Evolutionary conservation across 2,888 invertebrate genomes (phyloP), one percentile per base, ranked within the genome.

Genomic region (Nomada hirtipes): DNA sequence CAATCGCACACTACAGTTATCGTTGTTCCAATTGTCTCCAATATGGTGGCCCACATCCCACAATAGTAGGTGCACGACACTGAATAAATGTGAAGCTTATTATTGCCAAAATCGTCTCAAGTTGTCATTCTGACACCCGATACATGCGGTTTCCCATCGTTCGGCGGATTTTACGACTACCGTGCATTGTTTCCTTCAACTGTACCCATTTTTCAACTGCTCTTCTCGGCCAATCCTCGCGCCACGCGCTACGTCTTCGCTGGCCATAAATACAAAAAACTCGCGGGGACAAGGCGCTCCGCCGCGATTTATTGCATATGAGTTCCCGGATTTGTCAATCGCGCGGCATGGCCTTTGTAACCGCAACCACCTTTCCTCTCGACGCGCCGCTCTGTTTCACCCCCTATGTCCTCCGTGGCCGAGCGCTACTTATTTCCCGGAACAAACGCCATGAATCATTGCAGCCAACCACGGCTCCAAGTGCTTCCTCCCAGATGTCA

Each of bases 261-360:
- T 65, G 79, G 82, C 86, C 88, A 89, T 91, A 91, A 91, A 92
- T 91, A 91, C 88, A 84, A 87, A 90, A 90, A 90, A 89, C 85
- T 84, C 84, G 71, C 79, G 81, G 82, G 84, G 87, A 86, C 89
- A 83, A 20, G 78, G 70, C 78, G 84, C 83, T 60, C 67, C 61
- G 10, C 47, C 69, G 74, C 86, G 91, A 93, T 93, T 93, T 93
- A 93, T 93, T 93, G 92, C 92, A 92, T 92, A 93, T 93, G 92
- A 93, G 92, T 92, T 92, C 87, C 85, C 88, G 90, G 91, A 92
- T 93, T 93, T 93, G 93, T 92, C 93, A 93, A 92, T 92, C 90
- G 90, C 50, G 64, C 60, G 29, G 61, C 73, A 52, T 59, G 52
- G 15, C 65, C 42, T 67, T 59, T 42, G 78, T 61, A 75, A 76